phyloP scores from a whole-genome alignment of 2,113 vertebrate genomes.

The Callipepla squamata region DNA sequence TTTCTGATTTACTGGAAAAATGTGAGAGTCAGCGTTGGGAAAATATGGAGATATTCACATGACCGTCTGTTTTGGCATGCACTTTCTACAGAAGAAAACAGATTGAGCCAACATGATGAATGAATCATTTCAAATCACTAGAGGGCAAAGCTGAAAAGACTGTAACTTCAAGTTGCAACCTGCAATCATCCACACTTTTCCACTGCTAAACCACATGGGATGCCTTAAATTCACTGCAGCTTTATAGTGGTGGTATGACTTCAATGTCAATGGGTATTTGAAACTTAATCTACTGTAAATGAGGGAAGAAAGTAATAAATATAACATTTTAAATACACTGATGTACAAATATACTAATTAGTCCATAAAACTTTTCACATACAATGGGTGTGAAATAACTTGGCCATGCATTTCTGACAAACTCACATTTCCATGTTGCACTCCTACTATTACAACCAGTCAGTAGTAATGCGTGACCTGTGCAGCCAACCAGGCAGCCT shows the following conservation, averaged over 20 bases:
- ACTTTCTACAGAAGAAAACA: neutral
- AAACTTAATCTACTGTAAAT: neutral
- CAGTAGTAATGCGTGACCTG: neutral
- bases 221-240: neutral
- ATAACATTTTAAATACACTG: neutral
- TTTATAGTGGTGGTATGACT: neutral
- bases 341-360: neutral
- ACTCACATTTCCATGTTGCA: neutral
- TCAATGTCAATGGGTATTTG: neutral
- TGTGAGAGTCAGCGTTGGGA: neutral
- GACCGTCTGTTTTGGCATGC: neutral
- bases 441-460: neutral
- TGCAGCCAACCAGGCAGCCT: neutral
- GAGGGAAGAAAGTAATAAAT: neutral
- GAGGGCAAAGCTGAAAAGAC: neutral
- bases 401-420: neutral
- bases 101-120: neutral
- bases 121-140: constrained; percentile 13
- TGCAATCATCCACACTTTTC: neutral
- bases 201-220: neutral
- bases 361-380: neutral
- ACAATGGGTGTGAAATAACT: neutral
- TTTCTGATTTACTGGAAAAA: neutral
- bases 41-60: neutral
- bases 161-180: neutral